phyloP scores from a whole-genome alignment of 2,888 invertebrate species.

The Hemistola chrysoprasaria region DNA sequence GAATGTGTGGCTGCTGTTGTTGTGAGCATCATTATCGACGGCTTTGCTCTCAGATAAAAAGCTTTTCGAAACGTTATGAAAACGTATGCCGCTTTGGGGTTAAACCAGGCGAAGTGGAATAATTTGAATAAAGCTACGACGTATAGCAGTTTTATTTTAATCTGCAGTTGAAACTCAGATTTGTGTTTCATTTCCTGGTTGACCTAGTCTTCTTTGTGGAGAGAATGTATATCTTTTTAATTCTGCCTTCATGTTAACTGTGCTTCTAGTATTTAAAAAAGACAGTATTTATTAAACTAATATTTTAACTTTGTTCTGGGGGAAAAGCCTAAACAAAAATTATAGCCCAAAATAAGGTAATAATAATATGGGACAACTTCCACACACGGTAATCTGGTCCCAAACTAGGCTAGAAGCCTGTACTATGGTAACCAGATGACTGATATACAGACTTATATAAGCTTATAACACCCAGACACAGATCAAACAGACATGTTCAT shows the following conservation, averaged over 20 bases:
- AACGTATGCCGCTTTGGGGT: conserved; percentile 67
- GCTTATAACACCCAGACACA: no score
- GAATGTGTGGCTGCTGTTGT: conserved; percentile 64
- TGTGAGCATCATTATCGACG: conserved; percentile 70
- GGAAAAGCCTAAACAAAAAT: no score
- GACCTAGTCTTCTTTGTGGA: conserved; percentile 21
- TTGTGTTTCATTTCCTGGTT: conserved; percentile 25
- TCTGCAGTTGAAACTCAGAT: conserved; percentile 26
- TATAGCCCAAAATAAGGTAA: no score
- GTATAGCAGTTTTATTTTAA: conserved; percentile 37
- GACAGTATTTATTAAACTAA: no score
- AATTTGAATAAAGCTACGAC: conserved; percentile 37
- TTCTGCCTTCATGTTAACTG: conserved; percentile 7
- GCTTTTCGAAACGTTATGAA: conserved; percentile 57
- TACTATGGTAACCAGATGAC: no score
- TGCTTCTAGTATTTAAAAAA: no score
- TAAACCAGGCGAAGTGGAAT: conserved; percentile 49
- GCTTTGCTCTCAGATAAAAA: conserved; percentile 67
- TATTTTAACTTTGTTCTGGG: no score
- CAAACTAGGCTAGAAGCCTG: no score
- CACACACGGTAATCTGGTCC: no score
- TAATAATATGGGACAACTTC: no score
- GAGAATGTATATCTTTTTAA: conserved; percentile 11
- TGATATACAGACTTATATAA: no score
- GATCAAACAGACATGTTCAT: no score